Percentiles rank a stretch among this genome's conserved stretches.
Conservation (phyloP, 2,797 vertebrate species). For the Sparus aurata region DNA sequence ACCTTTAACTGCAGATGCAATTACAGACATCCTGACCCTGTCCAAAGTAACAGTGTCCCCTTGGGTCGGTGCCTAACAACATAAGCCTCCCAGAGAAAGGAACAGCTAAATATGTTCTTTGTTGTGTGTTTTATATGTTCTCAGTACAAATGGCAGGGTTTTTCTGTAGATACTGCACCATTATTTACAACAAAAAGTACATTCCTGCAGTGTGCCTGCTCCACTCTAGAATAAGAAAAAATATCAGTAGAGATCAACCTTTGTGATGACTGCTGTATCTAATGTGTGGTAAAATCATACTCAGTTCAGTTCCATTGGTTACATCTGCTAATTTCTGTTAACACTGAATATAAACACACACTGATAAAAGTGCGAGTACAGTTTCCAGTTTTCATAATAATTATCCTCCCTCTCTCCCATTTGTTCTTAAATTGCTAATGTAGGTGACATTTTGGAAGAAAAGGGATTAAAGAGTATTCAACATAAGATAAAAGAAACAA, state of each 20-base stretch:
- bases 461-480: no score
- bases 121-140: constrained; percentile 2
- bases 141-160: no score
- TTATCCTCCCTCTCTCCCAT: no score
- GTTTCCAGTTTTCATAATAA: not conserved
- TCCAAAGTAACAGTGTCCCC: not conserved
- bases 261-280: no score
- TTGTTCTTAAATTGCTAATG: no score
- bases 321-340: not conserved
- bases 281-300: no score
- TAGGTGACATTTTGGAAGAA: not conserved
- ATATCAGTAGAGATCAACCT: no score
- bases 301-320: no score
- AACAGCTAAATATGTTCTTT: not conserved
- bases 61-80: not conserved
- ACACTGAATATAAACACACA: not conserved
- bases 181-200: not conserved
- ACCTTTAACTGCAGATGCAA: constrained; percentile 36
- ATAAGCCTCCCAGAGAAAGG: not conserved
- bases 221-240: no score
- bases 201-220: not conserved
- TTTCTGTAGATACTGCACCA: not conserved
- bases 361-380: not conserved
- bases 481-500: no score
- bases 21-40: constrained; percentile 17